Evolutionary conservation across 2,797 vertebrate genomes (phyloP).

Genomic region (Oreonectes daqikongensis): DNA sequence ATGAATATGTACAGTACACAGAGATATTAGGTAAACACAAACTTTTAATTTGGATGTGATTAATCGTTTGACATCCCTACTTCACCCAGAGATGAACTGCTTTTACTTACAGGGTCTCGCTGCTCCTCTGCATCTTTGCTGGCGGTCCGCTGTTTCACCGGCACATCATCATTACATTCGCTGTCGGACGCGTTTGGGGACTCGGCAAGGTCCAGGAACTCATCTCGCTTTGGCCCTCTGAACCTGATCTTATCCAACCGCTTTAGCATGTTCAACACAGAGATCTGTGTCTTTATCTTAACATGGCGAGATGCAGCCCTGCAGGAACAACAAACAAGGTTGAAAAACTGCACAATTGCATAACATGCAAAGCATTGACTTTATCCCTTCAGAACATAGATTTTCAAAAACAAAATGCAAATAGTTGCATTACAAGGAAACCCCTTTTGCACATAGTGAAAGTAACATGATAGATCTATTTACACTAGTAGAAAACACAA

Average conservation of each 20-base stretch:
- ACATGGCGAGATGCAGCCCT: conserved; percentile 82
- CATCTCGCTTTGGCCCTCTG: conserved; percentile 92
- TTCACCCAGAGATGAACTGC: too few relatives aligned
- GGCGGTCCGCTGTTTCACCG: conserved; percentile 75
- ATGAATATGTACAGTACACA: too few relatives aligned
- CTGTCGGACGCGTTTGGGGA: conserved; percentile 94
- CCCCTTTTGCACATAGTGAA: not conserved
- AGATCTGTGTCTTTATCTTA: conserved; percentile 81
- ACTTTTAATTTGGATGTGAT: too few relatives aligned
- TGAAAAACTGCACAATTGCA: too few relatives aligned
- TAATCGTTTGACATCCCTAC: too few relatives aligned
- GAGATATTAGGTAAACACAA: too few relatives aligned
- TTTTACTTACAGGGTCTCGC: conserved; percentile 82
- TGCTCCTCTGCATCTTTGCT: conserved; percentile 83
- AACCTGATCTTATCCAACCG: conserved; percentile 95
- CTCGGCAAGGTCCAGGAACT: conserved; percentile 89
- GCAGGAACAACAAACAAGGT: conserved; percentile 43
- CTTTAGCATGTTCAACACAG: conserved; percentile 89
- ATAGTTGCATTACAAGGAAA: not conserved
- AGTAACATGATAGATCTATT: not conserved
- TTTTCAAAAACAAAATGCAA: not conserved
- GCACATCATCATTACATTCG: conserved; percentile 86
- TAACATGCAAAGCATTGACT: not conserved
- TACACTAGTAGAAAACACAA: conserved; percentile 26
- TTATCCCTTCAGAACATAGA: not conserved